Evolutionary conservation across 2,888 invertebrate genomes (phyloP), one percentile per base, ranked within the genome.

Genomic region (Chrysomela aeneicollis): DNA sequence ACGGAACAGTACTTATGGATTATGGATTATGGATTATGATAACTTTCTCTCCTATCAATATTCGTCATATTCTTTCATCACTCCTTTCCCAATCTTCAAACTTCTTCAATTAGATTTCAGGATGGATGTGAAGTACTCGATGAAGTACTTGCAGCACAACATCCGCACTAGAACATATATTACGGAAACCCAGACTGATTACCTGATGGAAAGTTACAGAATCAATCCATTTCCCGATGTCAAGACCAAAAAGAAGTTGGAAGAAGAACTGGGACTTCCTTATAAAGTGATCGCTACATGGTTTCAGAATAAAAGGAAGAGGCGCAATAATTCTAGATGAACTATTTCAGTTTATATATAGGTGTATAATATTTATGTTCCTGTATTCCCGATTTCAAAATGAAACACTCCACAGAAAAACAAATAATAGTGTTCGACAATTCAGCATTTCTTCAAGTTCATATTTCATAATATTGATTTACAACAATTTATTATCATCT

Each of bases 231-330:
- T 57, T 46, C 57, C 57, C 12, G 32, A 46, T 26, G 10, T 37
- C 17, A 22, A 46, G 15, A 57, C 22, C 10, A 57, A 26, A 12
- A 57, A 26, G 17, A 46, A 22, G 17, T 26, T 57, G 21, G 46
- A 46, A 35, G 5, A 12, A 26, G 22, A 57, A 26, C 46, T 57
- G 22, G 46, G 57, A 6, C 57, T 57, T 4, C 18, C 46, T 15
- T 42, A 57, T 15, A 57, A 46, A 30, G 57, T 57, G 1, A 18
- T 57, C 17, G 15, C 46, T 26, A 57, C 57, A 21, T 57, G 57
- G 57, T 57, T 46, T 32, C 57, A 57, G 18, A 57, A 57, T 17
- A 57, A 18, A 18, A 26, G 57, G 6, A 55, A 55, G 15, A 42
- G 42, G n/a, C 42, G 12, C n/a, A n/a, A n/a, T 10, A n/a, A 2